Conservation (phyloP, 1,140 invertebrate genomes). For the Penaeus vannamei region DNA sequence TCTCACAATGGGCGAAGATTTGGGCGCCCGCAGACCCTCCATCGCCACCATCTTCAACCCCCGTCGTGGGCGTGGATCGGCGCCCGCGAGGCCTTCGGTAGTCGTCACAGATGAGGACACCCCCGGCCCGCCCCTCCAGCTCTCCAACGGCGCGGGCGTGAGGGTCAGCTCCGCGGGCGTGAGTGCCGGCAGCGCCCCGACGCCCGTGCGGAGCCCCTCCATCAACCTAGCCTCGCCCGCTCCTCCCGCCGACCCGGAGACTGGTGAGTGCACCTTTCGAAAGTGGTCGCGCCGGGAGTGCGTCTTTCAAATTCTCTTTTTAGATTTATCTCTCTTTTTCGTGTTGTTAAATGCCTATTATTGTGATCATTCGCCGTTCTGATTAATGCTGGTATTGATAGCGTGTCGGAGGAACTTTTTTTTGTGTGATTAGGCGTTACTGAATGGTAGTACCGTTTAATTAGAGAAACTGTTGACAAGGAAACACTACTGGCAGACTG, state of each 20-base stretch:
- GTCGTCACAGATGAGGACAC: constrained; percentile 79
- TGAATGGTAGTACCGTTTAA: no score
- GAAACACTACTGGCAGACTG: no score
- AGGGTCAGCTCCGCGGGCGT: constrained; percentile 44
- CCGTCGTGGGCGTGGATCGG: constrained; percentile 72
- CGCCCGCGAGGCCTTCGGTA: constrained; percentile 79
- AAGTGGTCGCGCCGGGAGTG: neutral
- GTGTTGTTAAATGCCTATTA: no score
- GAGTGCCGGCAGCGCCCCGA: constrained; percentile 31
- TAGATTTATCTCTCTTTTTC: neutral
- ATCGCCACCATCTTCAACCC: constrained; percentile 84
- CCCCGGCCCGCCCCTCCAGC: constrained; percentile 69
- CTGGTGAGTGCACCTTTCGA: constrained; percentile 28
- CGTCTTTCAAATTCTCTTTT: neutral
- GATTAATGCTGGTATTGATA: no score
- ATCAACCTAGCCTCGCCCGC: constrained; percentile 47
- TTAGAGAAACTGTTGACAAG: no score
- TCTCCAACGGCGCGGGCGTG: constrained; percentile 70
- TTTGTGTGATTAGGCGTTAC: no score
- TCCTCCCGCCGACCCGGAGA: constrained; percentile 23
- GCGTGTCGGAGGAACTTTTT: no score
- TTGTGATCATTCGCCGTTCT: no score
- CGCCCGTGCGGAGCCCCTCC: constrained; percentile 42
- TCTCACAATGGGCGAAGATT: constrained; percentile 48
- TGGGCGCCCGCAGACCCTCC: constrained; percentile 62